Evolutionary conservation across 53 echinoderm and acorn worm species (phyloP).

Genomic region (Zoroaster sp.): DNA sequence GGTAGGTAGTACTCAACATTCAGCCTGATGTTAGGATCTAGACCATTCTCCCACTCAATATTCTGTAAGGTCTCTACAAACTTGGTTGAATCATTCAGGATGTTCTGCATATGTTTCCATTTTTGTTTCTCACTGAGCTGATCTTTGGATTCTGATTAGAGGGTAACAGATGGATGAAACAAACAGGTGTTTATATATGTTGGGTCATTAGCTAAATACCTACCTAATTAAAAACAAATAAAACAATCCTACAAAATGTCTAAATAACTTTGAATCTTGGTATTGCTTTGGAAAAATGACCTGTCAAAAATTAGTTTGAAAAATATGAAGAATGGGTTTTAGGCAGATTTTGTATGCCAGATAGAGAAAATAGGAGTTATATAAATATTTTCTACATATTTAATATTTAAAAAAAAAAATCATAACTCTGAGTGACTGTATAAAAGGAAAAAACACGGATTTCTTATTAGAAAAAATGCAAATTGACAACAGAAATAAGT

Average conservation of each 20-base stretch:
- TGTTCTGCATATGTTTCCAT: constrained; percentile 94
- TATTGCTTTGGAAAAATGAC: too few relatives aligned
- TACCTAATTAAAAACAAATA: too few relatives aligned
- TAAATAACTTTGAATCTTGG: too few relatives aligned
- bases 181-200: not conserved
- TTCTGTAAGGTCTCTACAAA: constrained; percentile 88
- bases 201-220: too few relatives aligned
- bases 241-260: too few relatives aligned
- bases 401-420: too few relatives aligned
- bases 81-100: constrained; percentile 89
- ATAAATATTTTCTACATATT: too few relatives aligned
- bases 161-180: not conserved
- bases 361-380: too few relatives aligned
- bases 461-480: not conserved
- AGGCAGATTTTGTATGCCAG: too few relatives aligned
- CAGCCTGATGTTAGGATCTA: constrained; percentile 64
- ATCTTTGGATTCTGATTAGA: constrained; percentile 77
- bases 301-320: not conserved
- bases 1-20: constrained; percentile 89
- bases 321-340: not conserved
- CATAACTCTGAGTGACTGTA: too few relatives aligned
- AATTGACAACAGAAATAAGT: not conserved
- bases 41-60: constrained; percentile 88
- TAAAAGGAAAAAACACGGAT: not conserved
- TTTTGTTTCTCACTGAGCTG: constrained; percentile 78